Conservation (phyloP, 2,888 invertebrate species). For the Heliconius ethilla region DNA sequence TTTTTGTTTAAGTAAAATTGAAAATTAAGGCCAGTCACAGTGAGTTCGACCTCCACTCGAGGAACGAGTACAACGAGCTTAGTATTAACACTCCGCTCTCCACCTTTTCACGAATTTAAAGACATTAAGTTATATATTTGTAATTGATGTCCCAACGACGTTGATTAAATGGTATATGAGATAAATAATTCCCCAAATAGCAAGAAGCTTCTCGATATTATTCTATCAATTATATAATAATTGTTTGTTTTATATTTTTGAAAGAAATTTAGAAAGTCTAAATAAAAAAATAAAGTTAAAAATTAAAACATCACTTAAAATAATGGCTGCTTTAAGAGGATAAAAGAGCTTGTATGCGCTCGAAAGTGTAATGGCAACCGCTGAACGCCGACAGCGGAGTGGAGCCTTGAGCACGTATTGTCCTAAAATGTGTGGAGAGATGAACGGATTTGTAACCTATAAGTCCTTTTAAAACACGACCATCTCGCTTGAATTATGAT, state of each 20-base stretch:
- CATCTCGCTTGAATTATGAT: background rate
- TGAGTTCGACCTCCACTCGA: no score
- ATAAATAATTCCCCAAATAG: background rate
- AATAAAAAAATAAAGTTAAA: background rate
- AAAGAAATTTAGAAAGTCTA: background rate
- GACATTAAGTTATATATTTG: no score
- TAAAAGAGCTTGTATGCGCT: constrained; percentile 16
- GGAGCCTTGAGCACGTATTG: constrained; percentile 10
- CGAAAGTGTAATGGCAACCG: constrained; percentile 13
- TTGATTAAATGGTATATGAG: no score
- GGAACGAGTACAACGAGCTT: no score
- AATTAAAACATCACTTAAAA: constrained; percentile 4
- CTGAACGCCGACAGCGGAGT: constrained; percentile 8
- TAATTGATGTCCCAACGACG: no score
- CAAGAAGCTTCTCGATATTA: background rate
- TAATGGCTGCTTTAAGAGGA: constrained; percentile 13
- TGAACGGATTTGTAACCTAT: constrained; percentile 10
- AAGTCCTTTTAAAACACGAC: background rate
- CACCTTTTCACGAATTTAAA: no score
- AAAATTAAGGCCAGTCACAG: no score
- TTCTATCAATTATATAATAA: background rate
- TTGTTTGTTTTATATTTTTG: background rate
- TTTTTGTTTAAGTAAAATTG: no score
- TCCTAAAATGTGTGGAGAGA: constrained; percentile 15
- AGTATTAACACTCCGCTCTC: no score